These are phyloP conservation scores for Siniperca obscura DNA, from an alignment of 2,797 vertebrate species.

Conservation along the genomic window DNA sequence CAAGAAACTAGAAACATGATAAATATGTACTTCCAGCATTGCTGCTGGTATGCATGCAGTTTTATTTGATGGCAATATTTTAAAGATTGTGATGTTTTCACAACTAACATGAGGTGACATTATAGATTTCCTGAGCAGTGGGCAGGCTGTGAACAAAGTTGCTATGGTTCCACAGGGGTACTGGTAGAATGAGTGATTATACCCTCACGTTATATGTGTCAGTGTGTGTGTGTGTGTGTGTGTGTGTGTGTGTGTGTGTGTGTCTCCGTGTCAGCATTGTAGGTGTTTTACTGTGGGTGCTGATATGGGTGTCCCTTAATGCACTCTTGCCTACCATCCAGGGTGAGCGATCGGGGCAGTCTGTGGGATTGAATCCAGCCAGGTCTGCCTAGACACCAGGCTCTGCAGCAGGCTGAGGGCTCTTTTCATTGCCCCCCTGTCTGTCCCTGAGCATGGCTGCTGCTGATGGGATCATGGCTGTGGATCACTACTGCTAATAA, in stretches of 20 bases:
- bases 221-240: constrained; percentile 10
- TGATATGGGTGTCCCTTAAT: constrained; percentile 31
- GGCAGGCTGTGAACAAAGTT: constrained; percentile 17
- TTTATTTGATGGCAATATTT: constrained; percentile 13
- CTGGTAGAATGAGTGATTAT: background rate
- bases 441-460: constrained; percentile 67
- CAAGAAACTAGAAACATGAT: background rate
- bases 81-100: constrained; percentile 17
- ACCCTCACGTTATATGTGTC: background rate
- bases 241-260: constrained; percentile 9
- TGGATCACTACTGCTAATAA: constrained; percentile 81
- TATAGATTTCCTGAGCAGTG: constrained; percentile 19
- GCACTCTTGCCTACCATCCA: constrained; percentile 20
- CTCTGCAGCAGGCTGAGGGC: constrained; percentile 71
- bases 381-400: constrained; percentile 59
- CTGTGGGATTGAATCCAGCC: constrained; percentile 75
- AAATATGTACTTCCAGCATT: background rate
- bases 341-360: constrained; percentile 68
- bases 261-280: constrained; percentile 3
- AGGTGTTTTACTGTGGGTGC: constrained; percentile 17
- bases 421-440: constrained; percentile 76
- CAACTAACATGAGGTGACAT: background rate
- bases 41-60: background rate
- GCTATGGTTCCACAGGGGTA: constrained; percentile 5
- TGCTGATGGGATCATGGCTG: constrained; percentile 86